Percentiles rank a stretch among this genome's conserved stretches.
phyloP scores from a whole-genome alignment of 2,797 vertebrate genomes.

The Melanotaenia trifasciata region DNA sequence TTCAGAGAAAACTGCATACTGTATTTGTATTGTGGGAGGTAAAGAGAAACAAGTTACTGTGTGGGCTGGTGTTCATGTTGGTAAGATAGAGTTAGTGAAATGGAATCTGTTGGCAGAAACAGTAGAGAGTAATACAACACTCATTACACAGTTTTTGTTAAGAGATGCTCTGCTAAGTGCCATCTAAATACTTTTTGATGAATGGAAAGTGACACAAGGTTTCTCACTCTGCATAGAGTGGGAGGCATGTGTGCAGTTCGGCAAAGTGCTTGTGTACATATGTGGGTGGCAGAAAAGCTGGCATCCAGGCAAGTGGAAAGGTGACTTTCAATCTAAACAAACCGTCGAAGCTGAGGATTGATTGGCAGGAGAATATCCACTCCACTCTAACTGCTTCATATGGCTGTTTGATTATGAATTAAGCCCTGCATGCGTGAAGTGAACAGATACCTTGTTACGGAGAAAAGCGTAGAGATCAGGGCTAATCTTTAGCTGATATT shows the following conservation, averaged over 20 bases:
- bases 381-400: slow-evolving; percentile 25
- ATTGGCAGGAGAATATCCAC: slow-evolving; percentile 56
- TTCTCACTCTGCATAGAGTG: slow-evolving; percentile 38
- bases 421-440: slow-evolving; percentile 37
- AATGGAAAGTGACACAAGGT: slow-evolving; percentile 55
- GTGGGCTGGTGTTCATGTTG: slow-evolving; percentile 23
- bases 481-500: slow-evolving; percentile 60
- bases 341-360: slow-evolving; percentile 30
- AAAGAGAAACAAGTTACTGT: slow-evolving; percentile 7
- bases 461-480: slow-evolving; percentile 44
- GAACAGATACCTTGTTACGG: slow-evolving; percentile 45
- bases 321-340: slow-evolving; percentile 58
- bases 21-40: not conserved
- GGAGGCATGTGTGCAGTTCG: slow-evolving; percentile 23
- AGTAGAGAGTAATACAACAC: slow-evolving; percentile 45
- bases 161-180: slow-evolving; percentile 25
- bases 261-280: slow-evolving; percentile 5
- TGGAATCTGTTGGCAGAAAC: slow-evolving; percentile 30
- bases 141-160: slow-evolving; percentile 44
- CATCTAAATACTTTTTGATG: slow-evolving; percentile 45
- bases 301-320: slow-evolving; percentile 51
- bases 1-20: not conserved
- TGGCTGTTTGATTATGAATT: slow-evolving; percentile 62
- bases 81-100: slow-evolving; percentile 24
- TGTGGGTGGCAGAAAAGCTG: slow-evolving; percentile 38